phyloP scores from a whole-genome alignment of 1,140 invertebrate genomes.

The Teleogryllus occipitalis region DNA sequence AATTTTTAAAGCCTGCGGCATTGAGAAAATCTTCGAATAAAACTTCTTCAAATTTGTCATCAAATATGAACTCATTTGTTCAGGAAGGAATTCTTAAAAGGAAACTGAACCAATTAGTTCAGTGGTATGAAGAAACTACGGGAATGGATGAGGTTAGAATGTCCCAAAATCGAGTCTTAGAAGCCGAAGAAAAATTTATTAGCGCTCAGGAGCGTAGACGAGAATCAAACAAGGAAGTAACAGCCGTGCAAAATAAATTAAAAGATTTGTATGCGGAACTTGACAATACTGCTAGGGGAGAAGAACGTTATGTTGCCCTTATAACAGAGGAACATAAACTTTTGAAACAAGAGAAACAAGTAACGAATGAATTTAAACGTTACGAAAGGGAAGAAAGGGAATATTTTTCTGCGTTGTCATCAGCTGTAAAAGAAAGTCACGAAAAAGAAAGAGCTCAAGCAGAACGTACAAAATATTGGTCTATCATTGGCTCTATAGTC shows the following conservation, averaged over 20 bases:
- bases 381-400: slow-evolving; percentile 53
- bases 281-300: slow-evolving; percentile 56
- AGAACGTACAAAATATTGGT: slow-evolving; percentile 71
- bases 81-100: background rate
- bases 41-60: background rate
- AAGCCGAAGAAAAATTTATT: slow-evolving; percentile 47
- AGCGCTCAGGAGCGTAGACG: slow-evolving; percentile 50
- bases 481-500: slow-evolving; percentile 59
- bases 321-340: slow-evolving; percentile 38
- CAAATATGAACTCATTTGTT: background rate
- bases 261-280: slow-evolving; percentile 57
- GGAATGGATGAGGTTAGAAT: slow-evolving; percentile 40
- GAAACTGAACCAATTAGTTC: slow-evolving; percentile 34
- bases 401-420: slow-evolving; percentile 53
- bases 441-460: slow-evolving; percentile 63
- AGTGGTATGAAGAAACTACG: slow-evolving; percentile 39
- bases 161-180: slow-evolving; percentile 38
- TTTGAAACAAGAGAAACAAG: slow-evolving; percentile 29
- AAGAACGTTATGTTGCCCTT: slow-evolving; percentile 53
- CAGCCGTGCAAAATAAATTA: slow-evolving; percentile 47
- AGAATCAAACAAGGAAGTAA: slow-evolving; percentile 44
- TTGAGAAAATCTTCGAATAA: background rate
- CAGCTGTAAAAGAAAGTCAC: slow-evolving; percentile 59
- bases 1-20: background rate
- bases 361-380: slow-evolving; percentile 26